These are phyloP conservation scores for Leucoma salicis DNA, from an alignment of 2,888 invertebrate species.

Conservation along the genomic window DNA sequence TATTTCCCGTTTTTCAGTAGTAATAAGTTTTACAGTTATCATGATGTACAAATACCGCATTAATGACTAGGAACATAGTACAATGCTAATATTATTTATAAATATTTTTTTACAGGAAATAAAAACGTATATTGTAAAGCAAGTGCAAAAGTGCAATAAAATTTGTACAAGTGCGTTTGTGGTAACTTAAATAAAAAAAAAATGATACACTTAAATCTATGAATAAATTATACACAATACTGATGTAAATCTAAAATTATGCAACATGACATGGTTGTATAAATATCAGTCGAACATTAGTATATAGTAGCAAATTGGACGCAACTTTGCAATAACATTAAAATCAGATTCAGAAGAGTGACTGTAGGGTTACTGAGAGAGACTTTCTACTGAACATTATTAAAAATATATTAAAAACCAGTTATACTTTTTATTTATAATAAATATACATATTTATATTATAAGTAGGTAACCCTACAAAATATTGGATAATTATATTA, in stretches of 20 bases:
- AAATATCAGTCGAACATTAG: not conserved
- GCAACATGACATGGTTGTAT: constrained; percentile 9
- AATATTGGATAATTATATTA: too few species aligned
- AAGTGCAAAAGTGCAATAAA: constrained; percentile 24
- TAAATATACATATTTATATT: too few species aligned
- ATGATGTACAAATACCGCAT: constrained; percentile 9
- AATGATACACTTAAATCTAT: constrained; percentile 23
- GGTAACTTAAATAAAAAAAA: constrained; percentile 30
- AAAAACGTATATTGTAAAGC: constrained; percentile 1
- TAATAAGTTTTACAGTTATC: constrained; percentile 7
- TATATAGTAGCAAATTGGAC: not conserved
- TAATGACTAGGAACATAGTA: constrained; percentile 29
- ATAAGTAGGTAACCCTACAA: too few species aligned
- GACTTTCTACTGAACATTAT: too few species aligned
- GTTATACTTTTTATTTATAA: too few species aligned
- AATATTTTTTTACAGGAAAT: constrained; percentile 15
- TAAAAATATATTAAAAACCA: too few species aligned
- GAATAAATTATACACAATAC: constrained; percentile 35
- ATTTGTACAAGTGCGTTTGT: constrained; percentile 24
- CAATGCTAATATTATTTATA: constrained; percentile 3
- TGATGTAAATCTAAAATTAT: constrained; percentile 35
- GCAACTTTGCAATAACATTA: too few species aligned
- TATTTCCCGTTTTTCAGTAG: constrained; percentile 43
- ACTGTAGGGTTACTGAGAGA: too few species aligned
- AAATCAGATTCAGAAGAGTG: too few species aligned